These are phyloP conservation scores for Lacerta viridis DNA, from an alignment of 2,797 vertebrate species.

Conservation along the genomic window DNA sequence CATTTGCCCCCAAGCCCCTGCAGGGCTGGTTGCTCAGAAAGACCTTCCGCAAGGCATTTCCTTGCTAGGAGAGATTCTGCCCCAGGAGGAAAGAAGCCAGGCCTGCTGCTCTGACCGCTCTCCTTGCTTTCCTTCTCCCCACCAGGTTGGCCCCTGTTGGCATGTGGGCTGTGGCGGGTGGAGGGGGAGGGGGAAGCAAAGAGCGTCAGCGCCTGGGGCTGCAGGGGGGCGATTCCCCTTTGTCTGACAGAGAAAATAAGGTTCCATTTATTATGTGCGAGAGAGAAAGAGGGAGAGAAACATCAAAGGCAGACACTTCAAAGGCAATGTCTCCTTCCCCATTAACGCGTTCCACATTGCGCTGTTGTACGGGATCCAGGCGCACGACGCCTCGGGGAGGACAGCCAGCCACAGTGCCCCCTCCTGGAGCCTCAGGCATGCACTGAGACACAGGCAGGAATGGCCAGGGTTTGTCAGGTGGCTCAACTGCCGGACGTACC, in stretches of 20 bases:
- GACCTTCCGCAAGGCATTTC: background rate
- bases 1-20: background rate
- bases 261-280: conserved; percentile 44
- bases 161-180: background rate
- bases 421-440: background rate
- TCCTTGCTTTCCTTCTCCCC: too few species aligned
- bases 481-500: background rate
- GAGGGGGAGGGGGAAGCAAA: background rate
- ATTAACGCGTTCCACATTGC: conserved; percentile 48
- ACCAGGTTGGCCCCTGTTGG: conserved; percentile 16
- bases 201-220: conserved; percentile 10
- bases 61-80: too few species aligned
- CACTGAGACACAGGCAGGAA: background rate
- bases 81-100: background rate
- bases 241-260: conserved; percentile 43
- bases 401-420: background rate
- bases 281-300: conserved; percentile 16
- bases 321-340: conserved; percentile 32
- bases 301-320: conserved; percentile 48
- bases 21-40: background rate
- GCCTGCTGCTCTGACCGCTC: background rate
- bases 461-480: too few species aligned
- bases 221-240: conserved; percentile 18
- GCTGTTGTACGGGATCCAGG: background rate
- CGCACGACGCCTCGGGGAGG: background rate